phyloP scores from a whole-genome alignment of 1,140 invertebrate genomes.

The Pemphigus obesinymphae region DNA sequence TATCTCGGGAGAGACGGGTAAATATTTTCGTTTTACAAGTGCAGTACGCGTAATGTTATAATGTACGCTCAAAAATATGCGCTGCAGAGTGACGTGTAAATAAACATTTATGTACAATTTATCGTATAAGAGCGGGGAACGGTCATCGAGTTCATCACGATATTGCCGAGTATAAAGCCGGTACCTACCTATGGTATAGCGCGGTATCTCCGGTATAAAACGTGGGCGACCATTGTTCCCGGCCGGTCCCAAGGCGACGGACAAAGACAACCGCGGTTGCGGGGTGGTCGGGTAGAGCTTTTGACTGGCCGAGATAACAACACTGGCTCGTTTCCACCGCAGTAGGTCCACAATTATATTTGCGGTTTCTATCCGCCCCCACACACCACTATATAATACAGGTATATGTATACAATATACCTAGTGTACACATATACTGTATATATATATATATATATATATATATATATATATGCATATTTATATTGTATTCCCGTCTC shows the following conservation, averaged over 20 bases:
- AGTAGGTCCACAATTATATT: not conserved
- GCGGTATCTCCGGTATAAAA: not conserved
- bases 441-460: not conserved
- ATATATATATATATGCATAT: not conserved
- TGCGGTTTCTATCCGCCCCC: not conserved
- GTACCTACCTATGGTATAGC: no score
- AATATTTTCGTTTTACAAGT: not conserved
- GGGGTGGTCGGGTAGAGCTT: not conserved
- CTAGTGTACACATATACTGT: no score
- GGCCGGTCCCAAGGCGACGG: not conserved
- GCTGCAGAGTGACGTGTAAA: not conserved
- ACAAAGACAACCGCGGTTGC: not conserved
- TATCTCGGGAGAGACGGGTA: not conserved
- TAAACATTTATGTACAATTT: not conserved
- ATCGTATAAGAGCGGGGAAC: not conserved
- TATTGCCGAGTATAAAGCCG: not conserved
- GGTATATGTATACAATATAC: not conserved
- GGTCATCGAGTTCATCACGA: not conserved
- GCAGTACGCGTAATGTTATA: not conserved
- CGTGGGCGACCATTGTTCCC: not conserved
- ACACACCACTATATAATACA: not conserved
- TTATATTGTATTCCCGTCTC: not conserved
- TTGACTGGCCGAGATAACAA: constrained; percentile 5
- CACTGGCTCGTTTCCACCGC: not conserved
- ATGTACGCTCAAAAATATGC: no score